phyloP scores from a whole-genome alignment of 1,140 invertebrate genomes.

The Aleiodes sp. region DNA sequence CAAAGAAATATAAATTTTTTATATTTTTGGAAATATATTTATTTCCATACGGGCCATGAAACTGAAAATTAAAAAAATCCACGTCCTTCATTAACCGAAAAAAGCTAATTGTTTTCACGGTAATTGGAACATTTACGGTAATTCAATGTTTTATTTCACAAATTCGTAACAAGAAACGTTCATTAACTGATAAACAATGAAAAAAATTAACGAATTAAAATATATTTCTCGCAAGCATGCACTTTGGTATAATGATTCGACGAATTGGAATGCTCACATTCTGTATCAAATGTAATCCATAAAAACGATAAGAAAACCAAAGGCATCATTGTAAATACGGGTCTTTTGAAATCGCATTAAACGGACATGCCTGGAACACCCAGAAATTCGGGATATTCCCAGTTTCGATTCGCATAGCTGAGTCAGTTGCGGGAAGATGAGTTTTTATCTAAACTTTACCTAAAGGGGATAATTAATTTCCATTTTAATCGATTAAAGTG shows the following conservation, averaged over 20 bases:
- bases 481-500: conserved; percentile 41
- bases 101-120: no score
- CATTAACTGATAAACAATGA: no score
- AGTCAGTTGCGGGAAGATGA: no score
- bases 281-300: neutral
- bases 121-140: no score
- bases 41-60: no score
- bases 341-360: neutral
- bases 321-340: neutral
- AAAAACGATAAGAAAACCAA: conserved; percentile 1
- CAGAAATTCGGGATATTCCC: conserved; percentile 7
- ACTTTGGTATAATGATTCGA: neutral
- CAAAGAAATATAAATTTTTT: no score
- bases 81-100: no score
- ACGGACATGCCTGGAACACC: neutral
- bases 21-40: no score
- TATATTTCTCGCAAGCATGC: neutral
- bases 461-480: conserved; percentile 47
- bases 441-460: neutral
- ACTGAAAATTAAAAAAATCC: no score
- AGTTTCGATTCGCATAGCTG: neutral
- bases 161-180: no score
- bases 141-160: no score
- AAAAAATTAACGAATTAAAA: no score
- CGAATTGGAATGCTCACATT: neutral